phyloP scores from a whole-genome alignment of 2,888 invertebrate genomes.

The Ceramica pisi region DNA sequence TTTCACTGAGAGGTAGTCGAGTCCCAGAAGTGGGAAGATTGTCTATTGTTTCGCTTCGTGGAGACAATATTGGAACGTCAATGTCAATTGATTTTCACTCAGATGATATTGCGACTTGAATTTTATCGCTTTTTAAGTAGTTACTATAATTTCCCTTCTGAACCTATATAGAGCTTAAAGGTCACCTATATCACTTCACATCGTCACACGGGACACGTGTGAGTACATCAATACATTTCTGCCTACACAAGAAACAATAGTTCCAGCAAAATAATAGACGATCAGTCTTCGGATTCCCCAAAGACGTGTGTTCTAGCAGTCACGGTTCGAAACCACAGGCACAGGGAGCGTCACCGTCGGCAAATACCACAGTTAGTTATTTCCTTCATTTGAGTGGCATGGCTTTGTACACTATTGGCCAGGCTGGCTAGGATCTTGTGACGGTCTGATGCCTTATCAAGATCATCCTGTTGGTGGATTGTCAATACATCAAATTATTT shows the following conservation, averaged over 20 bases:
- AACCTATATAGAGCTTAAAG: background rate
- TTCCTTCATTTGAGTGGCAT: conserved; percentile 41
- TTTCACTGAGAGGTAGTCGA: background rate
- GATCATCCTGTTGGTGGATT: conserved; percentile 8
- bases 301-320: conserved; percentile 23
- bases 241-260: conserved; percentile 8
- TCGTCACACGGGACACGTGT: background rate
- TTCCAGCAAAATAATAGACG: conserved; percentile 14
- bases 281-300: conserved; percentile 19
- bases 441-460: background rate
- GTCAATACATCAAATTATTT: background rate
- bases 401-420: conserved; percentile 36
- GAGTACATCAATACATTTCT: background rate
- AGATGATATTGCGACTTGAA: too few species aligned
- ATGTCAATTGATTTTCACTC: too few species aligned
- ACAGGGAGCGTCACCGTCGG: conserved; percentile 35
- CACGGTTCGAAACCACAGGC: conserved; percentile 38
- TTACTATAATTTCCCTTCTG: too few species aligned
- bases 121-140: too few species aligned
- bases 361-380: conserved; percentile 59
- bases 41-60: background rate
- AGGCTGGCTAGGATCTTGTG: conserved; percentile 4
- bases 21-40: background rate
- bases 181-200: background rate
- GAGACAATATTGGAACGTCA: background rate